Evolutionary conservation across 1,140 invertebrate genomes (phyloP), one percentile per base, ranked within the genome.

Genomic region (fruit fly (Drosophila melanogaster)): DNA sequence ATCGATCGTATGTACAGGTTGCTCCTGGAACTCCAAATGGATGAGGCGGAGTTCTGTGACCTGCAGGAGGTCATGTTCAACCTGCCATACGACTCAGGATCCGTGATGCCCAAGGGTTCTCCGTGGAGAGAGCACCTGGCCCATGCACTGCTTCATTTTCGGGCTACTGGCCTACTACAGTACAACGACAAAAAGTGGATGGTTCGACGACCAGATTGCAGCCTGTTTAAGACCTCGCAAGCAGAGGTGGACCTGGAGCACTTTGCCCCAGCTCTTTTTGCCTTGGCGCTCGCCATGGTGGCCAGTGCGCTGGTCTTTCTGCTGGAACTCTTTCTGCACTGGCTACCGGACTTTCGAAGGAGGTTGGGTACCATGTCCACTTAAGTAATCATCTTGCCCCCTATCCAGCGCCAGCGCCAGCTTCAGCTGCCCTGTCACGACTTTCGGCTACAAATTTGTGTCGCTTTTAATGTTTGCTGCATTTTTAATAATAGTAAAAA

Each of bases 181-280:
- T 79, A 92, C 40, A 85, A 83, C 19, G 80, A 86, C 15, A 73
- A 53, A 12, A 35, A 56, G n/a, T 92, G 91, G 91, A 54, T 50
- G 24, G 43, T 85, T 2, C 17, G 56, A 12, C 67, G 70, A 38
- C 84, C 77, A 0, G 85, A 92, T 57, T 92, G 91, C 47, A 72
- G 54, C 14, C 26, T 89, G 3, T 57, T 73, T 5, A 77, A 73
- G 26, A 64, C 67, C 11, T 46, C 72, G 17, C 60, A 80, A 24
- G 77, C 78, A 6, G 80, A 91, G 43, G 83, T 92, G 15, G 91
- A 91, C 54, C 53, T 92, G 0, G 73, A 86, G 40, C 78, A 92
- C 56, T 89, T 91, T 67, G 77, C 79, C 10, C 89, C 91, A 17
- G 83, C 84, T 5, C 70, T 92, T 6, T 67, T 85, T 3, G 50